These are phyloP conservation scores for Diadumene lineata DNA, from an alignment of 92 coral and sea anemone species.

Conservation along the genomic window DNA sequence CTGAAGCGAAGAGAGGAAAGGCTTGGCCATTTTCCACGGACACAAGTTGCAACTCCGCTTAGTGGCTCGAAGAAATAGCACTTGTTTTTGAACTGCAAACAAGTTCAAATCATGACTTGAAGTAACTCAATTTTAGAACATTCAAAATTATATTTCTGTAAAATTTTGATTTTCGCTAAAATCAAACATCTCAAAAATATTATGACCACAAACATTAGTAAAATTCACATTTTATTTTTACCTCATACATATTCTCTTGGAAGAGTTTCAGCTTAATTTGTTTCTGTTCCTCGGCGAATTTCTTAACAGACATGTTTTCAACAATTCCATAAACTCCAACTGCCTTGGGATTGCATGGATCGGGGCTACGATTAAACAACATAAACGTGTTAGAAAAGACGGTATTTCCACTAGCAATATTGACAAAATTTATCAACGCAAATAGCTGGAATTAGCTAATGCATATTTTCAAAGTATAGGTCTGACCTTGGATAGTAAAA, in stretches of 20 bases:
- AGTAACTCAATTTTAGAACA: too few species aligned
- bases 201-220: background rate
- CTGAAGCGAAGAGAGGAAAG: slow-evolving; percentile 46
- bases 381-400: too few species aligned
- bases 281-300: background rate
- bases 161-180: too few species aligned
- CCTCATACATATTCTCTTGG: slow-evolving; percentile 24
- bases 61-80: slow-evolving; percentile 43
- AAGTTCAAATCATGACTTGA: too few species aligned
- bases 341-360: slow-evolving; percentile 11
- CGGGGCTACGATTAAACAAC: too few species aligned
- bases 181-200: background rate
- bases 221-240: background rate
- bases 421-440: too few species aligned
- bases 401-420: too few species aligned
- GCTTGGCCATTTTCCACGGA: slow-evolving; percentile 37
- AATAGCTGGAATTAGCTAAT: too few species aligned
- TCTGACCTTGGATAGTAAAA: too few species aligned
- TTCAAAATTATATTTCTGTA: too few species aligned
- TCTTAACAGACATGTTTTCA: background rate
- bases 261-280: slow-evolving; percentile 10
- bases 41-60: slow-evolving; percentile 51
- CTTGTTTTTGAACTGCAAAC: slow-evolving; percentile 7
- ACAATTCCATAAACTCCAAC: slow-evolving; percentile 34
- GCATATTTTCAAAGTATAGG: too few species aligned